Evolutionary conservation across 2,797 vertebrate genomes (phyloP).

Genomic region (Oreochromis mossambicus): DNA sequence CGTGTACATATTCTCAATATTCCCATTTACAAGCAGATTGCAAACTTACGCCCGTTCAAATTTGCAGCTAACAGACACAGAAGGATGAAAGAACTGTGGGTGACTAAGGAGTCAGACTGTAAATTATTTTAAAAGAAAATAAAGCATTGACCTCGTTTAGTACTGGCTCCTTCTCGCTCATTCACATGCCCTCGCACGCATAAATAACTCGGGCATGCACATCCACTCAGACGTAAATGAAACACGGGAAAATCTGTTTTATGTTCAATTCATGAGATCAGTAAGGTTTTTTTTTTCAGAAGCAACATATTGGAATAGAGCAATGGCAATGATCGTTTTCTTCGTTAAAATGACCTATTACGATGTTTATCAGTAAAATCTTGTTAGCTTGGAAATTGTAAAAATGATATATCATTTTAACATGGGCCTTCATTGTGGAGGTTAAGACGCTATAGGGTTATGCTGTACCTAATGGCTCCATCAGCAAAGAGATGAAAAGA

Average conservation of each 20-base stretch:
- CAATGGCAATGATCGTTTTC: neutral
- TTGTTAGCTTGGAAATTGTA: neutral
- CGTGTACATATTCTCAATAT: neutral
- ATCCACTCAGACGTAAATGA: neutral
- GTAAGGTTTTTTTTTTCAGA: neutral
- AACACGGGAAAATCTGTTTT: neutral
- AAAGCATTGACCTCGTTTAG: neutral
- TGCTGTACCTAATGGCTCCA: slow-evolving; percentile 58
- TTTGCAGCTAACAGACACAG: neutral
- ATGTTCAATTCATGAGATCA: neutral
- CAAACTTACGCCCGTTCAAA: neutral
- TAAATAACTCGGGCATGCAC: neutral
- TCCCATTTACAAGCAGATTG: neutral
- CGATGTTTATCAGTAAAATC: neutral
- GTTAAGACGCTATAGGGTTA: slow-evolving; percentile 44
- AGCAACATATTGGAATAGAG: neutral
- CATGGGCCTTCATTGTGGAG: slow-evolving; percentile 6
- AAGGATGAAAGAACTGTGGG: neutral
- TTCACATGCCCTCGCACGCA: neutral
- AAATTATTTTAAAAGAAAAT: neutral
- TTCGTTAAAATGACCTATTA: neutral
- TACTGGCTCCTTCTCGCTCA: neutral
- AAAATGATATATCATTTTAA: neutral
- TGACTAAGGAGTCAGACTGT: neutral
- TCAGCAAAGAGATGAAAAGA: slow-evolving; percentile 66